A percentile compares a stretch with the other conserved stretches of the same genome.
Conservation (phyloP, 2,797 vertebrate genomes). For the Sphaeramia orbicularis region DNA sequence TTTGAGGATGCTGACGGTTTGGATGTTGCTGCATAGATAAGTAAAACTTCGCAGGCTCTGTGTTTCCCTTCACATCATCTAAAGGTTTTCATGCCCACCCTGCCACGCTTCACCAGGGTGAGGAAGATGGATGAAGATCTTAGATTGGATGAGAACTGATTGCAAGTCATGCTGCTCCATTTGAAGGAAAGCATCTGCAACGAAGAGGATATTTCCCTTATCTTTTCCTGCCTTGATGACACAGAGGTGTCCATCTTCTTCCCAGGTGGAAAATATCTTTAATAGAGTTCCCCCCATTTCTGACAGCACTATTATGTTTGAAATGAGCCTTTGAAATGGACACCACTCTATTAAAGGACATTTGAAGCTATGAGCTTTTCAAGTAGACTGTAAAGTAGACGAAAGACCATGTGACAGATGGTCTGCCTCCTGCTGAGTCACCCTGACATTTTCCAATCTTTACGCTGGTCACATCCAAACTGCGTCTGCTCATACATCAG, state of each 20-base stretch:
- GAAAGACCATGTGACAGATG: slow-evolving; percentile 55
- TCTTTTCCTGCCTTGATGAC: slow-evolving; percentile 53
- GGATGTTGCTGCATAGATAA: slow-evolving; percentile 42
- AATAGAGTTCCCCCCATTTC: slow-evolving; percentile 34
- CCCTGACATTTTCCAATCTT: slow-evolving; percentile 47
- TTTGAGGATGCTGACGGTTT: slow-evolving; percentile 44
- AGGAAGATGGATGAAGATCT: slow-evolving; percentile 52
- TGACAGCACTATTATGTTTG: slow-evolving; percentile 55
- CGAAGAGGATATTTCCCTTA: slow-evolving; percentile 56
- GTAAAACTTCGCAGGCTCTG: slow-evolving; percentile 29
- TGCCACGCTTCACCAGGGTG: slow-evolving; percentile 14
- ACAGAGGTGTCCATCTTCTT: slow-evolving; percentile 45
- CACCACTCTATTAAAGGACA: slow-evolving; percentile 47
- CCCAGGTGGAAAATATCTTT: slow-evolving; percentile 56
- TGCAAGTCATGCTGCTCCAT: slow-evolving; percentile 35
- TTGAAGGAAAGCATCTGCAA: slow-evolving; percentile 39
- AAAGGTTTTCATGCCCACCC: slow-evolving; percentile 30
- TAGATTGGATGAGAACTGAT: slow-evolving; percentile 53
- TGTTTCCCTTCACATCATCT: slow-evolving; percentile 30
- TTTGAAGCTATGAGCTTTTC: slow-evolving; percentile 55
- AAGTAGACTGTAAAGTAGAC: slow-evolving; percentile 45
- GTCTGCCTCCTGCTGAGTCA: slow-evolving; percentile 31
- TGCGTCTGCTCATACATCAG: slow-evolving; percentile 12
- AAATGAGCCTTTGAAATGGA: slow-evolving; percentile 61
- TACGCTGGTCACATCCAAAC: slow-evolving; percentile 24